Conservation (phyloP, 1,140 invertebrate species). For the Helicoverpa zea region DNA sequence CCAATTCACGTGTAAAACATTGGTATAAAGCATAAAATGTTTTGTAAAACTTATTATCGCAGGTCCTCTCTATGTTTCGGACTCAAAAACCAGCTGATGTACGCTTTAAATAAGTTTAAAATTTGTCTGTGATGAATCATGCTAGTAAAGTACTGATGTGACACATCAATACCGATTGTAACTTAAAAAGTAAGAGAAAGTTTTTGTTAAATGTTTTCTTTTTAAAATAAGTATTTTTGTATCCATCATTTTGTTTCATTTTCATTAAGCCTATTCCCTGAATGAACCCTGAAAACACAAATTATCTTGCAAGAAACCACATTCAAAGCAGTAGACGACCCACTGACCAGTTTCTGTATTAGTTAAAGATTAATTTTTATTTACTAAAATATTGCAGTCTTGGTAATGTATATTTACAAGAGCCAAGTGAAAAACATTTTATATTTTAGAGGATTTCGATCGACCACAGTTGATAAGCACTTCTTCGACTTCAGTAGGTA, state of each 20-base stretch:
- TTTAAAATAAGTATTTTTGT: constrained; percentile 57
- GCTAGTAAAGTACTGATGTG: constrained; percentile 45
- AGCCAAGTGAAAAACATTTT: too few species aligned
- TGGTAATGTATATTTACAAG: too few species aligned
- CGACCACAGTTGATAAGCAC: too few species aligned
- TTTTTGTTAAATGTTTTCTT: constrained; percentile 52
- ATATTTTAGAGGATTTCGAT: too few species aligned
- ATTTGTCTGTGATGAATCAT: constrained; percentile 57
- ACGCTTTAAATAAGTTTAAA: constrained; percentile 36
- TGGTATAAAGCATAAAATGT: neutral
- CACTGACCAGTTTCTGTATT: too few species aligned
- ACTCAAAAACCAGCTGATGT: neutral
- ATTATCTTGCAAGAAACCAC: too few species aligned
- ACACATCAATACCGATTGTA: constrained; percentile 44
- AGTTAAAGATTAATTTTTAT: too few species aligned
- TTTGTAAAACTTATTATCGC: neutral
- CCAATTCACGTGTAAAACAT: too few species aligned
- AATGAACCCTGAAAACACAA: too few species aligned
- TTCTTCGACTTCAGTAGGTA: too few species aligned
- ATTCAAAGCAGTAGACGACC: too few species aligned
- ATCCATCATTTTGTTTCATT: constrained; percentile 39
- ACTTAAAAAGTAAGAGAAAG: constrained; percentile 52
- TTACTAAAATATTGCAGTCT: too few species aligned
- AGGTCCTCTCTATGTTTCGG: constrained; percentile 18
- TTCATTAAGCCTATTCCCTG: neutral